phyloP scores from a whole-genome alignment of 2,113 vertebrate genomes.

The Marmota monax region DNA sequence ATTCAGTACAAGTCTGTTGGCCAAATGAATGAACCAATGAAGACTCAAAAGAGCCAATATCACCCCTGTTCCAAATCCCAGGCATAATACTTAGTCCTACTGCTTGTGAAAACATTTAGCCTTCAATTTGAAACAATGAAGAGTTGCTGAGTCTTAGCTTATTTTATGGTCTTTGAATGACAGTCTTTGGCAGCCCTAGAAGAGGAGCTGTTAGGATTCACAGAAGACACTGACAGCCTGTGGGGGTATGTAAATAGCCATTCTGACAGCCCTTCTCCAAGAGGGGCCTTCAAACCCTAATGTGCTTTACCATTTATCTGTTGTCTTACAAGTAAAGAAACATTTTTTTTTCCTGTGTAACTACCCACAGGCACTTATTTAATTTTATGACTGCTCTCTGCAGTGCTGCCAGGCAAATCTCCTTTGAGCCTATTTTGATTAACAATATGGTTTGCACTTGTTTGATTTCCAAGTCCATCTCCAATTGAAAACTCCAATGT shows the following conservation, averaged over 20 bases:
- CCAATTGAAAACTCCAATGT: background rate
- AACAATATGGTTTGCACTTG: constrained; percentile 58
- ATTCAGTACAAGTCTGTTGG: background rate
- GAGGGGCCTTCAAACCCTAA: background rate
- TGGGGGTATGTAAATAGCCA: background rate
- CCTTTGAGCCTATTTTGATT: constrained; percentile 66
- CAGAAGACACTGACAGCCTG: background rate
- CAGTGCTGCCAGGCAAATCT: constrained; percentile 60
- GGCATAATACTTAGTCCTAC: background rate
- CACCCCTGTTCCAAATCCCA: background rate
- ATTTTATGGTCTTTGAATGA: background rate
- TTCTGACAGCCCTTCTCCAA: constrained; percentile 13
- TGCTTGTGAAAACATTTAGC: background rate
- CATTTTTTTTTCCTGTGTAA: background rate
- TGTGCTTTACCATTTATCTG: constrained; percentile 44
- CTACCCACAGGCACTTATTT: constrained; percentile 53
- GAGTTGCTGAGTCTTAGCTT: background rate
- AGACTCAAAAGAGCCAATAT: background rate
- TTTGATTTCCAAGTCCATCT: constrained; percentile 63
- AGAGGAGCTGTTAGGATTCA: background rate
- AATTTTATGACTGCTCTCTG: constrained; percentile 74
- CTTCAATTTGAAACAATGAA: constrained; percentile 13
- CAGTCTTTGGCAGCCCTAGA: background rate
- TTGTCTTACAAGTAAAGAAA: constrained; percentile 40
- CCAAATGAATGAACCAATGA: background rate